phyloP scores from a whole-genome alignment of 2,797 vertebrate genomes.

The Columba guinea region DNA sequence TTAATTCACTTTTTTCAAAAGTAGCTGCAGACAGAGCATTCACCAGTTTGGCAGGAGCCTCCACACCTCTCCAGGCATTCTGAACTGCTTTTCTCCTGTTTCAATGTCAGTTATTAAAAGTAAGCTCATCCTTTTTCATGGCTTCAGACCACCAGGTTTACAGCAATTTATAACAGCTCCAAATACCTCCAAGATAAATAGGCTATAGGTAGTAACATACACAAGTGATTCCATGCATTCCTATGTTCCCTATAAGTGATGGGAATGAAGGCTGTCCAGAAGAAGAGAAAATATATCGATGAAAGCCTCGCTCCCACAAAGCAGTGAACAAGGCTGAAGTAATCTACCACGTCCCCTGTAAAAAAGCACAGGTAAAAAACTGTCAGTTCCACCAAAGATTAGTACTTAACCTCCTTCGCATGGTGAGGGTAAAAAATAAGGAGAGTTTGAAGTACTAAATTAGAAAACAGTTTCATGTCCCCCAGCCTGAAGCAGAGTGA shows the following conservation, averaged over 20 bases:
- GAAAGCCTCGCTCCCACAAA: not conserved
- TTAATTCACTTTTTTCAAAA: not conserved
- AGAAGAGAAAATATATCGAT: not conserved
- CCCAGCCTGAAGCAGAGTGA: not conserved
- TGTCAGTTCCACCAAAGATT: not conserved
- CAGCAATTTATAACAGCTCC: slow-evolving; percentile 1
- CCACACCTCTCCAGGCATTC: not conserved
- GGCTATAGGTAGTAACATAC: not conserved
- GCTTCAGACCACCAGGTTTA: not conserved
- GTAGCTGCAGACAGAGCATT: not conserved
- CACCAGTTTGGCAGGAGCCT: not conserved
- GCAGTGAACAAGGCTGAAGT: not conserved
- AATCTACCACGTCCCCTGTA: not conserved
- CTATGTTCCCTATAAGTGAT: not conserved
- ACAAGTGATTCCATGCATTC: not conserved
- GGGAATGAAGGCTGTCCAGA: not conserved
- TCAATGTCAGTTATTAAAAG: not conserved
- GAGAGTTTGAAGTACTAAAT: not conserved
- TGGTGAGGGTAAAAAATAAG: not conserved
- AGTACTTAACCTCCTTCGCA: not conserved
- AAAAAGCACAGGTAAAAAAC: not conserved
- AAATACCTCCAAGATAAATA: not conserved
- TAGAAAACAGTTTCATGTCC: not conserved
- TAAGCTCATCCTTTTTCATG: not conserved
- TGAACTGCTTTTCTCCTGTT: not conserved